phyloP scores from a whole-genome alignment of 2,113 vertebrate species.

The Oceanodroma tethys region DNA sequence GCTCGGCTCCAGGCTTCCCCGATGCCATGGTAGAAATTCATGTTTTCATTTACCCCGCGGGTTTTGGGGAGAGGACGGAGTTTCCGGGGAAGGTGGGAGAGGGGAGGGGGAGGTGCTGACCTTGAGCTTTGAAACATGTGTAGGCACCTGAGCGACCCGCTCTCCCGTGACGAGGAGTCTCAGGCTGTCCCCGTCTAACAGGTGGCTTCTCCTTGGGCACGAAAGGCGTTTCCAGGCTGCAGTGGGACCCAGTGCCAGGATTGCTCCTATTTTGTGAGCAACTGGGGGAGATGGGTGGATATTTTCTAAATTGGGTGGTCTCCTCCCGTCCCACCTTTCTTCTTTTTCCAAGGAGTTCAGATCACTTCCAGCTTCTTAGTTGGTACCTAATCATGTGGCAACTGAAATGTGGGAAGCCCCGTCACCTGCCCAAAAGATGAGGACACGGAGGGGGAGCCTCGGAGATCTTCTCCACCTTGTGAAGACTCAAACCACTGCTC shows the following conservation, averaged over 20 bases:
- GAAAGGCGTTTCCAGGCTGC: not conserved
- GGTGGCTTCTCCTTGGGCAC: not conserved
- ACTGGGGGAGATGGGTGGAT: accelerated
- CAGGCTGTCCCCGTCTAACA: not conserved
- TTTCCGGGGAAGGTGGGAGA: not conserved
- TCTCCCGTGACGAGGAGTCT: not conserved
- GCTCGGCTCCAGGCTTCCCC: not conserved
- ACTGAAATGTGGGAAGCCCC: not conserved
- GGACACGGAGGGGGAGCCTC: not conserved
- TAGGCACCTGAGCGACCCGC: not conserved
- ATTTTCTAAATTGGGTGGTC: not conserved
- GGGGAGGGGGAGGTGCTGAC: not conserved
- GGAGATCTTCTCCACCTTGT: not conserved
- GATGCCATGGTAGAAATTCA: not conserved
- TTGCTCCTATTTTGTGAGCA: not conserved
- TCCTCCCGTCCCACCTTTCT: not conserved
- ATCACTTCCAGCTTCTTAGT: not conserved
- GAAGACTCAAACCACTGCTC: not conserved
- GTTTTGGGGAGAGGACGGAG: not conserved
- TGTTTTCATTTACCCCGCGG: not conserved
- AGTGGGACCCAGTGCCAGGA: not conserved
- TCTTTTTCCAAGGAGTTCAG: not conserved
- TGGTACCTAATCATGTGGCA: not conserved
- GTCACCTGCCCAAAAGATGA: not conserved
- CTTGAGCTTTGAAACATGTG: not conserved